Base-by-base conservation (phyloP, 2,888 invertebrate genomes). In the Labia minor region DNA sequence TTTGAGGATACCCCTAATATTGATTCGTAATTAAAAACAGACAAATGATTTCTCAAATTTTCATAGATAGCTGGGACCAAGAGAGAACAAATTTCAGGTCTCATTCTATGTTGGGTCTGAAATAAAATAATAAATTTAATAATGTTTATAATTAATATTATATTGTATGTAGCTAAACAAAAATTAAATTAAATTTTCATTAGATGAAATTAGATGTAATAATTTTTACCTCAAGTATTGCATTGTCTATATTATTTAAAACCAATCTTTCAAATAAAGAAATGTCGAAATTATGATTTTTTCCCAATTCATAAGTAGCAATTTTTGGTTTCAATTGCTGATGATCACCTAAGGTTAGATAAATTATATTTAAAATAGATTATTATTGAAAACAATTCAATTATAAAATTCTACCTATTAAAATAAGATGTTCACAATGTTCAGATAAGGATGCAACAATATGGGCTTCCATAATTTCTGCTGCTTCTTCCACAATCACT, bases 51-150 rank as follows among this genome's bases (percentile, higher is more conserved):
- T 20, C 20, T 18, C 11, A 33, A 21, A 21, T 21, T 10, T 21
- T 8, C 10, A 74, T 94, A 93, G 70, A 93, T 86, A 0, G 79
- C 75, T 0, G 89, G 89, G 4, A 85, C 83, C 8, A 64, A 1
- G 11, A 64, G 16, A 11, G 33, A 21, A 64, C 64, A 4, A 33
- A 68, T 84, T 72, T 81, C 85, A 14, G 81, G 78, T 64, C 79
- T 73, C 81, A 82, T 82, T 65, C 82, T 74, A 72, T 81, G 79
- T 72, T 84, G 83, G 16, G 16, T n/a, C 49, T 49, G 16, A 49
- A 49, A 49, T 4, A 49, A 49, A 49, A 49, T 26, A 26, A 4
- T 49, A 49, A 33, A 8, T 33, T 33, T n/a, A n/a, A n/a, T n/a
- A n/a, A n/a, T n/a, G n/a, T n/a, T n/a, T n/a, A n/a, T n/a, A n/a